Base-by-base conservation (phyloP, 1,140 invertebrate species). In the Lepidurus packardi region DNA sequence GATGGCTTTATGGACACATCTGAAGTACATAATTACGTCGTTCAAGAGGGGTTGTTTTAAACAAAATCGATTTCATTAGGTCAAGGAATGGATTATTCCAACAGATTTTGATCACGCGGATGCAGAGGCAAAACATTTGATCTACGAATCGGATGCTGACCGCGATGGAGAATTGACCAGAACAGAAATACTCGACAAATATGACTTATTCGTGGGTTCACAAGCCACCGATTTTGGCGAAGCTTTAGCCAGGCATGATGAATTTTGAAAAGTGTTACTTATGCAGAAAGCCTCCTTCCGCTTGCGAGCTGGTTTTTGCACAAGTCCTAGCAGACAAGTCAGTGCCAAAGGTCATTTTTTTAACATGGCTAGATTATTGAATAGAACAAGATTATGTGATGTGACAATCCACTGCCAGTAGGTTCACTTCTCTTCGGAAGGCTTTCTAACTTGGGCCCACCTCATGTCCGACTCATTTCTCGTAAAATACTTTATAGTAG, bases 181-280 rank as follows among this genome's bases (percentile, higher is more conserved):
- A 85, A 90, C 92, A 7, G 98, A 99, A 87, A 93, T 99, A 76
- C 84, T 99, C 0, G 91, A 92, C 47, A 98, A 98, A 84, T 98
- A 98, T 85, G 97, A 99, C 85, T 86, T 98, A 1, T 99, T 99
- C 85, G 97, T 99, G 0, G 97, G 97, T 43, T 98, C 96, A 16
- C 97, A 99, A 85, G 98, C 96, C 0, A 99, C 97, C 0, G 97
- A 99, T 86, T 99, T 98, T 85, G 98, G 98, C 1, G 96, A 98
- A 85, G 96, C 96, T 8, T 86, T 99, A 5, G 90, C 91, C 0
- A 89, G 94, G 82, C 97, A 99, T 84, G 98, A 99, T 82, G 95
- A 97, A 86, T 96, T 97, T 86, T 97, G 91, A 85, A 76, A 73
- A 76, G n/a, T 25, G 25, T 77, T 77, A 34, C 25, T 53, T 65